phyloP scores from a whole-genome alignment of 2,113 vertebrate species.

The Octodon degus region DNA sequence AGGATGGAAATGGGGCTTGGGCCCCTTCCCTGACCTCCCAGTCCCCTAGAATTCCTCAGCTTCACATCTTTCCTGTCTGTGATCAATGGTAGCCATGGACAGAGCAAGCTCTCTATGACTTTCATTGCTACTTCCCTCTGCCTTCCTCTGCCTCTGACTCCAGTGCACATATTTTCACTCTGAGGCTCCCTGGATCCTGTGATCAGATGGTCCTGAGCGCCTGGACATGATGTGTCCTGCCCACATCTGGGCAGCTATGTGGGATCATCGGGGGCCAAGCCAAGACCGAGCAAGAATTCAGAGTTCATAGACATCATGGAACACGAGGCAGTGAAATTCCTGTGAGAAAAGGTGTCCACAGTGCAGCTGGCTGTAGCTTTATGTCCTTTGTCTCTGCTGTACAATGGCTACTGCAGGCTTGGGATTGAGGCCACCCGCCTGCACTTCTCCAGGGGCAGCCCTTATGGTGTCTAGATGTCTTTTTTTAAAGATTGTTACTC shows the following conservation, averaged over 20 bases:
- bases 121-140: conserved; percentile 81
- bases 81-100: conserved; percentile 69
- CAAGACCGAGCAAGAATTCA: neutral
- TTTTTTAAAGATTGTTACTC: conserved; percentile 83
- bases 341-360: neutral
- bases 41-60: neutral
- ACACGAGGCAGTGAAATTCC: neutral
- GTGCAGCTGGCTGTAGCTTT: neutral
- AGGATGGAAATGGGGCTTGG: neutral
- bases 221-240: neutral
- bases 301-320: fast-evolving
- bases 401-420: conserved; percentile 78
- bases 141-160: conserved; percentile 77
- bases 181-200: neutral
- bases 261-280: neutral
- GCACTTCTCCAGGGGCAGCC: conserved; percentile 81
- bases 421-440: conserved; percentile 83
- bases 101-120: conserved; percentile 79
- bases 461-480: conserved; percentile 86
- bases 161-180: conserved; percentile 52
- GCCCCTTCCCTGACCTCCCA: neutral
- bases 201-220: neutral
- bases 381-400: conserved; percentile 51
- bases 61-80: neutral
- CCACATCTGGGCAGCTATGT: neutral